These are phyloP conservation scores for Silurus lanzhouensis DNA, from an alignment of 2,797 vertebrate genomes.

Conservation along the genomic window DNA sequence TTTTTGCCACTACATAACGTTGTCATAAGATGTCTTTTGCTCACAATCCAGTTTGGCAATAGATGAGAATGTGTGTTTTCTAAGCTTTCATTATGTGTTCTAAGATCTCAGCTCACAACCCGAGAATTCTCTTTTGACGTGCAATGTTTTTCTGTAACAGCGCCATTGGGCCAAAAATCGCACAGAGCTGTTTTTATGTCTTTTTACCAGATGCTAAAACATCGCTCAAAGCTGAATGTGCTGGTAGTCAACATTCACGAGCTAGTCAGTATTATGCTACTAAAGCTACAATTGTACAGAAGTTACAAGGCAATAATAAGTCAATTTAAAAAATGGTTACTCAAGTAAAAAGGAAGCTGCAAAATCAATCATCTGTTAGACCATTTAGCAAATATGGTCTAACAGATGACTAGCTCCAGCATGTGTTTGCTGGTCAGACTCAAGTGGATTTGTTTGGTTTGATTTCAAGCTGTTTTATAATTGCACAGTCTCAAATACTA, in stretches of 20 bases:
- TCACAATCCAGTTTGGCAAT: not conserved
- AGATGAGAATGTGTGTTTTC: not conserved
- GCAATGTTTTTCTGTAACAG: not conserved
- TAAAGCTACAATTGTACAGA: not conserved
- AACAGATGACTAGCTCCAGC: not conserved
- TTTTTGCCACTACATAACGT: not conserved
- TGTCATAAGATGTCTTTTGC: not conserved
- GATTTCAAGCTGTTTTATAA: not conserved
- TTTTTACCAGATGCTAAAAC: not conserved
- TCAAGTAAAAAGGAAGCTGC: not conserved
- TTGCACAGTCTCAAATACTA: not conserved
- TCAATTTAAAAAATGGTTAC: not conserved
- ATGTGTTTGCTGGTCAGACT: not conserved
- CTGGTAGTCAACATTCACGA: not conserved
- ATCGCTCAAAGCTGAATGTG: not conserved
- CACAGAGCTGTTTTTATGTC: not conserved
- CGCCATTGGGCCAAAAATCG: not conserved
- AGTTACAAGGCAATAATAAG: not conserved
- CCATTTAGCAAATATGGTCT: not conserved
- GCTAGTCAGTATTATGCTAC: no score
- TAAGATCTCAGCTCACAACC: not conserved
- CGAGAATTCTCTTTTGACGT: not conserved
- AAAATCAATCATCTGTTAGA: not conserved
- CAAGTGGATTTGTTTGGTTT: not conserved
- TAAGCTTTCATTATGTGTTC: not conserved